These are phyloP conservation scores for Oscarella lobularis DNA, from an alignment of 37 sponge, comb jelly and placozoan genomes.

Conservation along the genomic window DNA sequence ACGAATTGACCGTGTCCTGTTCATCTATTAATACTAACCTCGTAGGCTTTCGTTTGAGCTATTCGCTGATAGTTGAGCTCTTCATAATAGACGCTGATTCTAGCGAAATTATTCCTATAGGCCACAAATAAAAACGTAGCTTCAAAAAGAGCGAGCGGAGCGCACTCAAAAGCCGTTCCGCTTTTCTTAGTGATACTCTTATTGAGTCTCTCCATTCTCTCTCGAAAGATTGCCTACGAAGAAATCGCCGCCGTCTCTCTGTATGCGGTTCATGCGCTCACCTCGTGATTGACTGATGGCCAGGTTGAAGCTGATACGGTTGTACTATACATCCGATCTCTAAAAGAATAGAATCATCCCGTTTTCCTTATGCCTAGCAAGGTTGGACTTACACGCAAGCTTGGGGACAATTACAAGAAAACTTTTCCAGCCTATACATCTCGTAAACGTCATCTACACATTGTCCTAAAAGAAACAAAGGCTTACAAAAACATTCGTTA, in stretches of 20 bases:
- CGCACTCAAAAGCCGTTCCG: background rate
- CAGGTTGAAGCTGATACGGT: background rate
- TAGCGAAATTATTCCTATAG: background rate
- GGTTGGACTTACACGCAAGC: background rate
- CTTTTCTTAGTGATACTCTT: background rate
- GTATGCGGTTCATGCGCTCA: constrained; percentile 1
- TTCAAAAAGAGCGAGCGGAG: too few species aligned
- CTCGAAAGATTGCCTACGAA: background rate
- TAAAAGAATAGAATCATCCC: too few species aligned
- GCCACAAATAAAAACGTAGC: too few species aligned
- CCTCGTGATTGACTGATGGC: background rate
- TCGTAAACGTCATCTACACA: background rate
- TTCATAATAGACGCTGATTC: background rate
- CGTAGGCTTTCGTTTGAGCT: background rate
- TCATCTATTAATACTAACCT: background rate
- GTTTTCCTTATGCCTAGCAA: too few species aligned
- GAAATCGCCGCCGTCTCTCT: too few species aligned
- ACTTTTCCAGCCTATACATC: background rate
- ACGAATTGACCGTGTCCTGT: background rate
- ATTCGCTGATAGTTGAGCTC: background rate
- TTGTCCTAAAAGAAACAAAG: too few species aligned
- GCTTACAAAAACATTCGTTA: too few species aligned
- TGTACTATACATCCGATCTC: background rate
- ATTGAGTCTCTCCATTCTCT: background rate
- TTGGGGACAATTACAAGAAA: background rate